A percentile compares a stretch with the other conserved stretches of the same genome.
These are phyloP conservation scores for Noctua janthe DNA, from an alignment of 2,888 invertebrate species.

Conservation along the genomic window DNA sequence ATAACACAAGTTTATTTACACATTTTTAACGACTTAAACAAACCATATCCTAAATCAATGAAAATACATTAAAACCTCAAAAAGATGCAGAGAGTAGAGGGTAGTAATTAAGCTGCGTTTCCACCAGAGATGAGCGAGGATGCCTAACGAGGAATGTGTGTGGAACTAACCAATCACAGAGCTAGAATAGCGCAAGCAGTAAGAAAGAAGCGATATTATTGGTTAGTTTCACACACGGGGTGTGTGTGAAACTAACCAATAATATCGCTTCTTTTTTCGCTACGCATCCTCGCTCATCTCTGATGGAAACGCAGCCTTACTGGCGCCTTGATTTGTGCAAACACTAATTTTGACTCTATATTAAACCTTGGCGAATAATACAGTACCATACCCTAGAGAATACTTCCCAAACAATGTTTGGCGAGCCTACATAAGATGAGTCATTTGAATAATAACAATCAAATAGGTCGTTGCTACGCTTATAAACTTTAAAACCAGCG, in stretches of 20 bases:
- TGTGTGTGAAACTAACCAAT: too few relatives aligned
- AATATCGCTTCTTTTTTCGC: too few relatives aligned
- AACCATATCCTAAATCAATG: background rate
- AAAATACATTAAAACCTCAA: background rate
- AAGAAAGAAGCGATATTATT: too few relatives aligned
- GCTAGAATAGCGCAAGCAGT: too few relatives aligned
- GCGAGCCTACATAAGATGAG: constrained; percentile 64
- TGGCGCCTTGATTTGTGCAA: background rate
- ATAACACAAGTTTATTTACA: background rate
- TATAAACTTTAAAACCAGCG: constrained; percentile 80
- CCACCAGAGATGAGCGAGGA: too few relatives aligned
- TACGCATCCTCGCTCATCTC: too few relatives aligned
- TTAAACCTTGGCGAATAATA: background rate
- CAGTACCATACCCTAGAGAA: background rate
- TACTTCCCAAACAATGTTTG: background rate
- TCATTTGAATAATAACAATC: constrained; percentile 81
- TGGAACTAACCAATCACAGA: too few relatives aligned
- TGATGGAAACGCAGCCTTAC: too few relatives aligned
- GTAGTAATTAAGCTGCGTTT: constrained; percentile 27
- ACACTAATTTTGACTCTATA: background rate
- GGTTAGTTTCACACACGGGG: too few relatives aligned
- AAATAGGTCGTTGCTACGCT: constrained; percentile 82
- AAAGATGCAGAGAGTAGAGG: background rate
- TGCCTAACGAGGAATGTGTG: too few relatives aligned
- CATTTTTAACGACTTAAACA: background rate